Conservation (phyloP, 2,113 vertebrate genomes). For the Muntiacus reevesi region DNA sequence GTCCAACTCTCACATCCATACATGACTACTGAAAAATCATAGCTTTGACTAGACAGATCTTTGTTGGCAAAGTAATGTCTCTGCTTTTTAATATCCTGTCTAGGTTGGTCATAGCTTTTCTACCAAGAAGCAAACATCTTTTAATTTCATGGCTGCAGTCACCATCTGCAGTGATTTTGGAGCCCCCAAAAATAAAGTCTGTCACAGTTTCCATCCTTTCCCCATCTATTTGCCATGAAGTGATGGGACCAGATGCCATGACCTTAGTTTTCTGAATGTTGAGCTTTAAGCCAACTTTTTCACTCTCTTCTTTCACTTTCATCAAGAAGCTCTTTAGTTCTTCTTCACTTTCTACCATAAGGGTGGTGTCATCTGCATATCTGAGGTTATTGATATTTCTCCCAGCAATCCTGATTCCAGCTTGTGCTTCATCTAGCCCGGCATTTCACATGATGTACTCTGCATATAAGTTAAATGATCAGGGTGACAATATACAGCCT, state of each 20-base stretch:
- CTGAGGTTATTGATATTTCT: neutral
- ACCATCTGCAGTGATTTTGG: neutral
- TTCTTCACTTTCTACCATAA: neutral
- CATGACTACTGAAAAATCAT: neutral
- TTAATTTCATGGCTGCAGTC: neutral
- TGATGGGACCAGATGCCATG: neutral
- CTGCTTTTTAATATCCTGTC: neutral
- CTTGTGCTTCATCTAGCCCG: neutral
- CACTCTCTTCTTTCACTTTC: neutral
- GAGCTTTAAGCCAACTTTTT: neutral
- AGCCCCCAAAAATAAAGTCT: neutral
- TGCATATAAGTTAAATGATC: neutral
- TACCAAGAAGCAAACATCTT: neutral
- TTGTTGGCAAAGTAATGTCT: neutral
- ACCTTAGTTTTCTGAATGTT: neutral
- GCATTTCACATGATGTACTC: neutral
- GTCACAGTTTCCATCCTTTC: neutral
- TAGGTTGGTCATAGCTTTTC: neutral
- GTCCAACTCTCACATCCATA: neutral
- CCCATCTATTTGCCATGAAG: neutral
- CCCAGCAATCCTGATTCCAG: neutral
- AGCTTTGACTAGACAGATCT: neutral
- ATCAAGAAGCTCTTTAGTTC: neutral
- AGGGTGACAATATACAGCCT: neutral
- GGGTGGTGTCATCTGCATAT: neutral